Percentiles rank a stretch among this genome's conserved stretches.
Evolutionary conservation across 2,113 vertebrate species (phyloP).

Genomic region (Trogon surrucura): DNA sequence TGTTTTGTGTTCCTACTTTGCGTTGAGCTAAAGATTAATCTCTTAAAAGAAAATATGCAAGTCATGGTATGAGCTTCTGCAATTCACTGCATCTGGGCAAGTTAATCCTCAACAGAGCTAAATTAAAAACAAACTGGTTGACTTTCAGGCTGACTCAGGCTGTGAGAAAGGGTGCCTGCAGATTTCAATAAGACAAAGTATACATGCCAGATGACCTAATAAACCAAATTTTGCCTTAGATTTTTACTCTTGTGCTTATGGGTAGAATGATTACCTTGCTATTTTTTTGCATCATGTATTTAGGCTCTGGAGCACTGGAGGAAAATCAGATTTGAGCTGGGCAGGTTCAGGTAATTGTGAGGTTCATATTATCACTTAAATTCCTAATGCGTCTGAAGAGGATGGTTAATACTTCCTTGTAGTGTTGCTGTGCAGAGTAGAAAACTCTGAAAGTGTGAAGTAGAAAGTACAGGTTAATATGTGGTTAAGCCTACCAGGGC

Average conservation of each 20-base stretch:
- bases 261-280: not conserved
- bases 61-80: not conserved
- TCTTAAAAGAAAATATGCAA: conserved; percentile 13
- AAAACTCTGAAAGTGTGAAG: not conserved
- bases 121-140: conserved; percentile 3
- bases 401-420: not conserved
- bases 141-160: not conserved
- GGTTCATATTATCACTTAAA: not conserved
- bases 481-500: accelerated
- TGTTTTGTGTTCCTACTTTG: not conserved
- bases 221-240: not conserved
- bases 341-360: not conserved
- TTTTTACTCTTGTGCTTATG: not conserved
- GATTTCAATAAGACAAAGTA: not conserved
- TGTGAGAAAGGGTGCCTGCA: not conserved
- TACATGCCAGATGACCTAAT: not conserved
- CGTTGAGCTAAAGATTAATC: not conserved
- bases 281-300: not conserved
- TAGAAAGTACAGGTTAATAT: not conserved
- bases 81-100: not conserved
- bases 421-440: not conserved
- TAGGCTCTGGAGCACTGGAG: not conserved
- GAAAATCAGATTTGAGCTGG: not conserved
- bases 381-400: not conserved
- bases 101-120: not conserved